Conservation (phyloP, 2,113 vertebrate genomes). For the Pogonocichla stellata region DNA sequence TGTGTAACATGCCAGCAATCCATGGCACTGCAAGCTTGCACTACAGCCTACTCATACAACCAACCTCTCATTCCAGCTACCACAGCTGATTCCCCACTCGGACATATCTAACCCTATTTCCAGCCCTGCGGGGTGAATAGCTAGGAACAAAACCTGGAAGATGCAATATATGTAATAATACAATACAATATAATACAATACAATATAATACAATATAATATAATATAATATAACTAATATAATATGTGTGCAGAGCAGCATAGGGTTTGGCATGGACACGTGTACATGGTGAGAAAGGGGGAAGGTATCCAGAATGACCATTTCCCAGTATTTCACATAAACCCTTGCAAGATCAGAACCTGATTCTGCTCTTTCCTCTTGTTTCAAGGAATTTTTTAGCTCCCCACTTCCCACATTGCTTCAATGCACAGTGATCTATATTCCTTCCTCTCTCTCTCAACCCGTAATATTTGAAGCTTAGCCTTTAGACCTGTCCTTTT, state of each 20-base stretch:
- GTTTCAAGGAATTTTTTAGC: background rate
- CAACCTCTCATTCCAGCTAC: background rate
- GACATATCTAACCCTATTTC: background rate
- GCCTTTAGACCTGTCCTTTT: conserved; percentile 1
- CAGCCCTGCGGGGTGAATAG: background rate
- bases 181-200: no score
- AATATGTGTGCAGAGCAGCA: background rate
- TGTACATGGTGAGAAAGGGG: background rate
- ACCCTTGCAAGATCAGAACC: background rate
- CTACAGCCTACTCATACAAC: fast-evolving
- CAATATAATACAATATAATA: no score
- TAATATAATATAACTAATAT: no score
- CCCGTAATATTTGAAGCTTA: background rate
- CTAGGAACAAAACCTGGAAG: background rate
- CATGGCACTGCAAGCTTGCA: background rate
- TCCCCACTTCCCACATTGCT: background rate
- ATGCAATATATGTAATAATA: no score
- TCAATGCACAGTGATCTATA: background rate
- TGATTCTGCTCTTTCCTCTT: background rate
- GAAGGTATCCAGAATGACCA: background rate
- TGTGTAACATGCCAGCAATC: background rate
- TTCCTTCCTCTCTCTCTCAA: background rate
- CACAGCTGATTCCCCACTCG: no score
- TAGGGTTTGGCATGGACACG: background rate
- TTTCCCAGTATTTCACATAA: background rate